Evolutionary conservation across 2,888 invertebrate species (phyloP), one percentile per base, ranked within the genome.

Genomic region (Branchinecta sandiegonensis): DNA sequence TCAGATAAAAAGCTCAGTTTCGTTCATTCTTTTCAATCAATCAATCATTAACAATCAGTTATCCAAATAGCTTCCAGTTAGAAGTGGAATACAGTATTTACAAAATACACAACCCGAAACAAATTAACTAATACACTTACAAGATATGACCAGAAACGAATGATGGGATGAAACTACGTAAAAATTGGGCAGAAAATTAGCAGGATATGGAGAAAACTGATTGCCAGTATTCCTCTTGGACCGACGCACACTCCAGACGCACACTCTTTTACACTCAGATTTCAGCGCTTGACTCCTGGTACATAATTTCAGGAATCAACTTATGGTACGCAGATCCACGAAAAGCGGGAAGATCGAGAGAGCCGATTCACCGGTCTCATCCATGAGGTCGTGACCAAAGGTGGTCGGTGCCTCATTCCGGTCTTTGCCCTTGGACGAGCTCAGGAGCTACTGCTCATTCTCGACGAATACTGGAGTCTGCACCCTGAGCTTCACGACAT

Each of bases 321-420:
- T 0, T 99, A 99, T 79, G 99, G 99, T 37, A 97, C 96, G 0
- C 97, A 99, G 78, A 93, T 97, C 72, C 99, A 99, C 79, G 99
- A 99, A 79, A 94, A 95, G 76, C 83, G 97, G 9, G 97, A 99
- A 76, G 95, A 96, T 75, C 83, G 99, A 46, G 99, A 99, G 79
- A 85, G 85, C 69, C 84, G 99, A 63, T 99, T 97, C 79, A 96
- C 96, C 1, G 81, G 84, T 66, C 82, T 96, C 47, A 94, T 99
- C 50, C 89, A 94, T 76, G 96, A 97, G 77, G 97, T 97, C 73
- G 96, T 99, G 4, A 85, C 84, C 74, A 85, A 97, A 73, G 99
- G 99, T n/a, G 99, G 99, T 0, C 85, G 97, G 68, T 97, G 97
- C 77, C 84, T 99, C 65, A 99, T 99, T 74, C 99, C 99, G 0